Conservation (phyloP, 2,888 invertebrate genomes). For the Palloptera scutellata region DNA sequence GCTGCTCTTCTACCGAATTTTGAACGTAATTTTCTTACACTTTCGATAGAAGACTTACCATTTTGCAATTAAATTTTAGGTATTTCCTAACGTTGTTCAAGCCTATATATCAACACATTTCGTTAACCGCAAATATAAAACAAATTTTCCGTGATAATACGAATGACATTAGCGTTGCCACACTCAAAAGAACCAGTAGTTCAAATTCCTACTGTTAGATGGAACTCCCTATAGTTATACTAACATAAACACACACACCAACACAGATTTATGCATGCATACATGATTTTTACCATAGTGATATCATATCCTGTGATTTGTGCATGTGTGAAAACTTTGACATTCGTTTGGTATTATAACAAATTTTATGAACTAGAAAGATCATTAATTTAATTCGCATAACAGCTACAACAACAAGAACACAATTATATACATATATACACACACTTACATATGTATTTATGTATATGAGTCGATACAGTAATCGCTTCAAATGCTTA, state of each 20-base stretch:
- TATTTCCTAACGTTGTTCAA: too few relatives aligned
- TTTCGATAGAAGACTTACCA: too few relatives aligned
- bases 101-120: too few relatives aligned
- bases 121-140: too few relatives aligned
- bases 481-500: slow-evolving; percentile 14
- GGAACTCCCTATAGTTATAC: too few relatives aligned
- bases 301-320: slow-evolving; percentile 23
- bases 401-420: slow-evolving; percentile 9
- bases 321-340: slow-evolving; percentile 37
- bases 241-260: not conserved
- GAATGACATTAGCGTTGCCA: too few relatives aligned
- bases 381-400: slow-evolving; percentile 63
- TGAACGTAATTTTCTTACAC: too few relatives aligned
- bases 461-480: not conserved
- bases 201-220: too few relatives aligned
- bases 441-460: not conserved
- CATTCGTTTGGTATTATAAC: slow-evolving; percentile 36
- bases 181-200: too few relatives aligned
- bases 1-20: too few relatives aligned
- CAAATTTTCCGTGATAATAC: too few relatives aligned
- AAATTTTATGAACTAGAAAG: slow-evolving; percentile 64
- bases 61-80: too few relatives aligned
- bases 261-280: not conserved
- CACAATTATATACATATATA: slow-evolving; percentile 14
- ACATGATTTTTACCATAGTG: not conserved